Conservation (phyloP, 2,888 invertebrate genomes). For the Calameuta filiformis region DNA sequence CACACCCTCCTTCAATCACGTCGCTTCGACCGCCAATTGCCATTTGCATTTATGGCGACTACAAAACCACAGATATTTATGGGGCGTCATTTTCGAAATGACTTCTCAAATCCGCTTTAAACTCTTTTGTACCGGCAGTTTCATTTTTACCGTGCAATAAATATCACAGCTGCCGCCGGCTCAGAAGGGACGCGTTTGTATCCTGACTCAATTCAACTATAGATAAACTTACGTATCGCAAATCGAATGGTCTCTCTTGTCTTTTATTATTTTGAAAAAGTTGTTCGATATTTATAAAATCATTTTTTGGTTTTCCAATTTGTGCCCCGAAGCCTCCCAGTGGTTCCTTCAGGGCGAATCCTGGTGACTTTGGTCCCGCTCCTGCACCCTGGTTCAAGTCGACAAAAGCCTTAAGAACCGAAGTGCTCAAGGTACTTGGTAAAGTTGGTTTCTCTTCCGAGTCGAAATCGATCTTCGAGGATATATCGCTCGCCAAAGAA, state of each 20-base stretch:
- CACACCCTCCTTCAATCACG: neutral
- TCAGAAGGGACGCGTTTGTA: neutral
- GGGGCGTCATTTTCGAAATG: neutral
- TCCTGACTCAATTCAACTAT: neutral
- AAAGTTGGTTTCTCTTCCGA: conserved; percentile 23
- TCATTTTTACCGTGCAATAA: neutral
- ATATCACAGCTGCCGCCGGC: neutral
- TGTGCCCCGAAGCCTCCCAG: conserved; percentile 4
- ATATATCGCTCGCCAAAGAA: conserved; percentile 25
- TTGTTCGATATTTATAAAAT: conserved; percentile 16
- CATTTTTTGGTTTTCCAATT: conserved; percentile 1
- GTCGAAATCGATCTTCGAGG: conserved; percentile 43
- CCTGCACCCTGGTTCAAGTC: conserved; percentile 15
- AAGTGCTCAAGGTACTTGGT: conserved; percentile 9
- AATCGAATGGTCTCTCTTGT: neutral
- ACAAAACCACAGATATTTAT: neutral
- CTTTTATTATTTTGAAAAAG: conserved; percentile 11
- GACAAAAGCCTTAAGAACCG: conserved; percentile 18
- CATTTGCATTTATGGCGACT: neutral
- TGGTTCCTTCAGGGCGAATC: conserved; percentile 9
- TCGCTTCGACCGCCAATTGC: neutral
- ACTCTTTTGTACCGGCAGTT: neutral
- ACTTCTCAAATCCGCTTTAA: neutral
- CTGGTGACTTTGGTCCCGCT: conserved; percentile 2
- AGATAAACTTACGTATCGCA: neutral